These are phyloP conservation scores for Helobdella robusta DNA, from an alignment of 2,888 invertebrate genomes.

Conservation along the genomic window DNA sequence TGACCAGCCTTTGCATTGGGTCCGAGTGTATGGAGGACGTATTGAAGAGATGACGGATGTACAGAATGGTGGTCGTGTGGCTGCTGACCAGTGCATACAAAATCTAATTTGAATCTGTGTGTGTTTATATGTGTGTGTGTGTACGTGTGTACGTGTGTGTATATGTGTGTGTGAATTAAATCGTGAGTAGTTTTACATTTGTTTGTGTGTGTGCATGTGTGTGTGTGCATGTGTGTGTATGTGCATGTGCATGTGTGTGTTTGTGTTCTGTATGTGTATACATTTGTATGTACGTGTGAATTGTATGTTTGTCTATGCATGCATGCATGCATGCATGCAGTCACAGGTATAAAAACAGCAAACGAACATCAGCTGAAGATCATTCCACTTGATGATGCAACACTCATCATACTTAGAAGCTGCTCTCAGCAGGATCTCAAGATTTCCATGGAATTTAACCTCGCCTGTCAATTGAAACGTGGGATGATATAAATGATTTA, in stretches of 20 bases:
- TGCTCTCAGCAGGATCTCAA: slow-evolving; percentile 87
- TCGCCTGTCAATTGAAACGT: slow-evolving; percentile 52
- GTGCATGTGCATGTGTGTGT: slow-evolving; percentile 62
- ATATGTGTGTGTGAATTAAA: slow-evolving; percentile 1
- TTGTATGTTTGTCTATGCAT: too few species aligned
- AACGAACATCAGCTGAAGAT: slow-evolving; percentile 63
- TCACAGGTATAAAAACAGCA: too few species aligned
- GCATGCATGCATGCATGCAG: too few species aligned
- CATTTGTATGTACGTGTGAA: background rate
- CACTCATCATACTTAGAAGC: slow-evolving; percentile 98
- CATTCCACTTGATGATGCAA: slow-evolving; percentile 78
- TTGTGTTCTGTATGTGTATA: background rate
- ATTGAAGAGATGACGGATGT: too few species aligned
- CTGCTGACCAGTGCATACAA: too few species aligned
- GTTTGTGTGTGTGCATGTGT: background rate
- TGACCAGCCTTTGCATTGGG: too few species aligned
- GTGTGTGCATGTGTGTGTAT: too few species aligned
- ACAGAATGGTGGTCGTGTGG: too few species aligned
- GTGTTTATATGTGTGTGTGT: background rate
- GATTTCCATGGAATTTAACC: slow-evolving; percentile 79
- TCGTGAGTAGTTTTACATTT: background rate
- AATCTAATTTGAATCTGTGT: background rate
- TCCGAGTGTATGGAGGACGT: too few species aligned
- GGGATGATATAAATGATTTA: too few species aligned
- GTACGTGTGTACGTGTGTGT: background rate